Evolutionary conservation across 1,140 invertebrate genomes (phyloP).

Genomic region (Hyposmocoma kahamanoa): DNA sequence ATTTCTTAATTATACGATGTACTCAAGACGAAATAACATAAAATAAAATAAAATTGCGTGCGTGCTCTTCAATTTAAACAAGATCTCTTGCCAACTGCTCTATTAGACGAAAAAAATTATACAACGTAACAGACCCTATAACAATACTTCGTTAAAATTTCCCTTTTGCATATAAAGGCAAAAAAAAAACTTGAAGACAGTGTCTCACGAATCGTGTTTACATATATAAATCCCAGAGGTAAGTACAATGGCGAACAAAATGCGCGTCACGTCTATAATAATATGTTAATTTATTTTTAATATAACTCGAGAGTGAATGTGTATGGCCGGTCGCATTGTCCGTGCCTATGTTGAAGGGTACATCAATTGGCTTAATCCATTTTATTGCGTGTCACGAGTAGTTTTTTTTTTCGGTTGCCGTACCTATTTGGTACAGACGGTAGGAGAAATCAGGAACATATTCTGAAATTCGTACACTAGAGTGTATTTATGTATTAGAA

Average conservation of each 20-base stretch:
- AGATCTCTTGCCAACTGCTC: too few species aligned
- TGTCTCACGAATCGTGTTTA: background rate
- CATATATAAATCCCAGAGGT: background rate
- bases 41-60: too few species aligned
- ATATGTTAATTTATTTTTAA: background rate
- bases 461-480: too few species aligned
- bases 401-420: background rate
- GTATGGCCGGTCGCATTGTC: background rate
- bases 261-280: background rate
- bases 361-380: background rate
- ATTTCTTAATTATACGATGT: too few species aligned
- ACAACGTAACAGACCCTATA: background rate
- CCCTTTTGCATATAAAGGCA: background rate
- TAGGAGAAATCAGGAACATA: too few species aligned
- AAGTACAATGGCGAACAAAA: background rate
- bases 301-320: background rate
- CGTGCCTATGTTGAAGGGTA: background rate
- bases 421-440: background rate
- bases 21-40: too few species aligned
- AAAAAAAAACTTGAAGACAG: background rate
- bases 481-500: too few species aligned
- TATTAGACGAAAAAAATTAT: too few species aligned
- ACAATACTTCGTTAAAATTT: background rate
- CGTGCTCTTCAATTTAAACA: too few species aligned
- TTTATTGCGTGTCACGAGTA: background rate